phyloP scores from a whole-genome alignment of 2,113 vertebrate genomes.

The Variabilichromis moorii region DNA sequence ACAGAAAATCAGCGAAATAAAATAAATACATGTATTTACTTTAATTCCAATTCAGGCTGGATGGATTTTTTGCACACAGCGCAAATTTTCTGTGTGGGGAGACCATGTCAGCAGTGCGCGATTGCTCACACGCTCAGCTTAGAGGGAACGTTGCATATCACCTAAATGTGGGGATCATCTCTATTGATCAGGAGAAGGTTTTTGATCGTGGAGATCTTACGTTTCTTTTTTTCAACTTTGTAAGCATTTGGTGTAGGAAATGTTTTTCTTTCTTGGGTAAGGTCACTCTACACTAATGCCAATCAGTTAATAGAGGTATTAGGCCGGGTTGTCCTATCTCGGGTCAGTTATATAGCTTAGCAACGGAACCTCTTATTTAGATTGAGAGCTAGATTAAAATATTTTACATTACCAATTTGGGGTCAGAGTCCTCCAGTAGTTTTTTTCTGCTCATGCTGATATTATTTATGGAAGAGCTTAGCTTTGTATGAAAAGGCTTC shows the following conservation, averaged over 20 bases:
- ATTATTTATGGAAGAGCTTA: neutral
- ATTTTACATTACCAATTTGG: neutral
- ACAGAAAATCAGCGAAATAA: neutral
- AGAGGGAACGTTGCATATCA: neutral
- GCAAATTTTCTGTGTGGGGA: neutral
- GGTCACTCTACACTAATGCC: neutral
- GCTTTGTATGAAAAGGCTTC: neutral
- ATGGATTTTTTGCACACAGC: accelerated
- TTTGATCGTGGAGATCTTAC: neutral
- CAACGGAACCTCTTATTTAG: neutral
- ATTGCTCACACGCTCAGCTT: neutral
- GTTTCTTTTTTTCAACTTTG: neutral
- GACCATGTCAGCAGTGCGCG: neutral
- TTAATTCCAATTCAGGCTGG: neutral
- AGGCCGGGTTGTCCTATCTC: neutral
- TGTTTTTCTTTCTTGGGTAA: neutral
- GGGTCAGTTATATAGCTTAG: neutral
- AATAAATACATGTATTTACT: neutral
- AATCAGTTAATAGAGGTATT: neutral
- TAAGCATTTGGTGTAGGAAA: neutral
- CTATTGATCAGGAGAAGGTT: neutral
- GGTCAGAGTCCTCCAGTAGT: neutral
- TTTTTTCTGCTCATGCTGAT: neutral
- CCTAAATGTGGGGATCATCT: neutral
- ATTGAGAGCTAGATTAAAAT: neutral